These are phyloP conservation scores for Sapayoa aenigma DNA, from an alignment of 2,113 vertebrate genomes.

Conservation along the genomic window DNA sequence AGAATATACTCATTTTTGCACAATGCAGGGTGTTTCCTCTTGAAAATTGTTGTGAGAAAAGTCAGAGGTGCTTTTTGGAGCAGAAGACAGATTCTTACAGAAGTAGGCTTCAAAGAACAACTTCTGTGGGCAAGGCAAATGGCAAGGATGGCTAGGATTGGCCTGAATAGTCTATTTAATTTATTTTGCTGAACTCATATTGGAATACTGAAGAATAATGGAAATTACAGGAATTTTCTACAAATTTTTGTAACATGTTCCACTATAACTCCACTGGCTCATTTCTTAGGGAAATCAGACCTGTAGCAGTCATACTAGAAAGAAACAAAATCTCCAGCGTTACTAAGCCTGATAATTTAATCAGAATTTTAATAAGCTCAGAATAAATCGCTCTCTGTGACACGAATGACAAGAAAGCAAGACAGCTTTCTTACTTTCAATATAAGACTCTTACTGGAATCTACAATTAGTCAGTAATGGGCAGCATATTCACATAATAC, in stretches of 20 bases:
- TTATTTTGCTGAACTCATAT: not conserved
- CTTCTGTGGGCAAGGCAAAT: not conserved
- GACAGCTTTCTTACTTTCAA: not conserved
- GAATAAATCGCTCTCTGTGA: not conserved
- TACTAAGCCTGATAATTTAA: not conserved
- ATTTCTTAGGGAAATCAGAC: not conserved
- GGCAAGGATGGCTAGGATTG: not conserved
- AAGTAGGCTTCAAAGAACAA: not conserved
- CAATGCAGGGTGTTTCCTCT: not conserved
- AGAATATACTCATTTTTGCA: not conserved
- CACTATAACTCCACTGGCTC: not conserved
- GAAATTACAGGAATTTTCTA: not conserved
- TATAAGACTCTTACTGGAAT: not conserved
- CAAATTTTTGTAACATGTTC: not conserved
- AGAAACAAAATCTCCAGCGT: not conserved
- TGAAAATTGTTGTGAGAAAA: not conserved
- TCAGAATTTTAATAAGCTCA: not conserved
- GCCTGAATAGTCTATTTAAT: not conserved
- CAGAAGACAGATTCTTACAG: not conserved
- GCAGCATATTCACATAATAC: not conserved
- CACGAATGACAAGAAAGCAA: not conserved
- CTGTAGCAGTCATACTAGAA: not conserved
- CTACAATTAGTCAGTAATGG: not conserved
- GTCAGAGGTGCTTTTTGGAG: fast-evolving
- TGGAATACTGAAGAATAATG: not conserved